Conservation (phyloP, 2,113 vertebrate genomes). For the Odontophorus gujanensis region DNA sequence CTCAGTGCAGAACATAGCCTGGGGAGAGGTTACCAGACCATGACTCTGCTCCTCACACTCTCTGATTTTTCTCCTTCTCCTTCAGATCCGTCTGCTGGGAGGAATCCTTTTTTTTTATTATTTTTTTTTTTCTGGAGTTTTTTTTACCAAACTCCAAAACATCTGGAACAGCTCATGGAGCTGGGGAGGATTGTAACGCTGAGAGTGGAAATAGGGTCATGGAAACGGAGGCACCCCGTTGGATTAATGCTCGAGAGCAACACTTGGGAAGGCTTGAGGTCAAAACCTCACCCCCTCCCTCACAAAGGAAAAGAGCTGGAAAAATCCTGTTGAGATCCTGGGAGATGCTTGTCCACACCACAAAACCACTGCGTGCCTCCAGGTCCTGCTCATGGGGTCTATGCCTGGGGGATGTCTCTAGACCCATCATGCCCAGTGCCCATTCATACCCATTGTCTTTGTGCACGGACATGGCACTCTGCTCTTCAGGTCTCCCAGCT, state of each 20-base stretch:
- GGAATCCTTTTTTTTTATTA: not conserved
- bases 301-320: not conserved
- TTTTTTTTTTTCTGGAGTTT: slow-evolving; percentile 10
- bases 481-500: not conserved
- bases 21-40: not conserved
- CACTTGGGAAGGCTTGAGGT: slow-evolving; percentile 11
- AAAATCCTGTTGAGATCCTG: not conserved
- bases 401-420: not conserved
- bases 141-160: slow-evolving; percentile 54
- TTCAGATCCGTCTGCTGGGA: slow-evolving; percentile 25
- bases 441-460: not conserved
- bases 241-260: not conserved
- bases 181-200: slow-evolving; percentile 19
- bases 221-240: slow-evolving; percentile 49
- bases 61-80: not conserved
- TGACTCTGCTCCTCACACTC: slow-evolving; percentile 13
- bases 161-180: slow-evolving; percentile 73
- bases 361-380: not conserved
- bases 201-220: slow-evolving; percentile 61
- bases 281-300: not conserved
- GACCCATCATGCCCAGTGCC: not conserved
- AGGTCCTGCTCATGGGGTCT: not conserved
- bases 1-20: not conserved
- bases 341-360: not conserved
- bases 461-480: not conserved